Conservation (phyloP, 1,140 invertebrate species). For the Euborellia annulipes region DNA sequence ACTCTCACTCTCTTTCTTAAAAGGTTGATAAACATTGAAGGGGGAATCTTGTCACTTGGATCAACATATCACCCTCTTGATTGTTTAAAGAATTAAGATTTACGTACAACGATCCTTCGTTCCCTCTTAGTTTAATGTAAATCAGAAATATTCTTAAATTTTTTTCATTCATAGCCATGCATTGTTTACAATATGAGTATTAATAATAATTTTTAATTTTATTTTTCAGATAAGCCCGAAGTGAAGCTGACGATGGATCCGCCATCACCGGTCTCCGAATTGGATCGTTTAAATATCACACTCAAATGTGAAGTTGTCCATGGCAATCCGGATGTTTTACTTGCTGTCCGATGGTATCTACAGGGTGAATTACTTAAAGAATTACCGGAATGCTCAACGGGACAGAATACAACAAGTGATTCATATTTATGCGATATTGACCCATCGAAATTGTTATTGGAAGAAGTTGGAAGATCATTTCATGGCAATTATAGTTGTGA, state of each 20-base stretch:
- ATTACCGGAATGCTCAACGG: slow-evolving; percentile 51
- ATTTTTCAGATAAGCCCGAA: slow-evolving; percentile 49
- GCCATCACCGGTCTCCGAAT: slow-evolving; percentile 54
- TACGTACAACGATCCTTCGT: neutral
- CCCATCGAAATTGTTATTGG: slow-evolving; percentile 63
- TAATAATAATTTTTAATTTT: slow-evolving; percentile 6
- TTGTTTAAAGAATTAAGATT: neutral
- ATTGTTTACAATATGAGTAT: neutral
- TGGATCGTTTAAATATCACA: slow-evolving; percentile 63
- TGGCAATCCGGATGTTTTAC: slow-evolving; percentile 37
- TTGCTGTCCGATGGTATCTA: slow-evolving; percentile 53
- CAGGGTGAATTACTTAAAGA: slow-evolving; percentile 68
- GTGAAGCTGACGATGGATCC: slow-evolving; percentile 64
- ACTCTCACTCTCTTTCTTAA: no score
- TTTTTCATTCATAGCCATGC: neutral
- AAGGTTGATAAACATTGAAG: no score
- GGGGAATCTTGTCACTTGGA: no score
- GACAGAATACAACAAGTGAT: slow-evolving; percentile 32
- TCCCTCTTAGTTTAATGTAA: neutral
- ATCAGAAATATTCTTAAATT: neutral
- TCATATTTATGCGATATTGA: slow-evolving; percentile 59
- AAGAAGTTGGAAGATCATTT: slow-evolving; percentile 63
- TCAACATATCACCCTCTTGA: neutral
- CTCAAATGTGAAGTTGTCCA: slow-evolving; percentile 67
- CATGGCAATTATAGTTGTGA: slow-evolving; percentile 87